A percentile compares a stretch with the other conserved stretches of the same genome.
Evolutionary conservation across 2,797 vertebrate genomes (phyloP).

Genomic region (Arrhamphus sclerolepis): DNA sequence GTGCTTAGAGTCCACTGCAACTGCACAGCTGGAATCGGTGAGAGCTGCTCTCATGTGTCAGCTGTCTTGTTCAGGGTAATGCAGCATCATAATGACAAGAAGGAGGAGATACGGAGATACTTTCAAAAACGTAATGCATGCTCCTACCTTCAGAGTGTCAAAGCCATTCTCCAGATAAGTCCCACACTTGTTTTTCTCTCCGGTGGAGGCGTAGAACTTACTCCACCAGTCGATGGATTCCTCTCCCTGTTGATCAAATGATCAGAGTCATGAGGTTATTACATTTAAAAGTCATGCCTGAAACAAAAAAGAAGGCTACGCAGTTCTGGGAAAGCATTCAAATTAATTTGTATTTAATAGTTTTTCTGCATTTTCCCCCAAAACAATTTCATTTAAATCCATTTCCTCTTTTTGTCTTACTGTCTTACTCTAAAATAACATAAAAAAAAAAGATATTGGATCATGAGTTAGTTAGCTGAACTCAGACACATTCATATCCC

Average conservation of each 20-base stretch:
- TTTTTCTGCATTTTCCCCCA: too few relatives aligned
- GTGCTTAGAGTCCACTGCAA: too few relatives aligned
- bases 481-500: constrained; percentile 12
- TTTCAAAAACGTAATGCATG: too few relatives aligned
- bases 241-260: constrained; percentile 84
- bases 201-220: constrained; percentile 92
- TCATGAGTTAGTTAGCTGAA: not conserved
- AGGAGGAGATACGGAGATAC: too few relatives aligned
- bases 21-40: too few relatives aligned
- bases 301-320: not conserved
- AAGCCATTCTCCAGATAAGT: constrained; percentile 90
- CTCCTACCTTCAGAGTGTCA: constrained; percentile 88
- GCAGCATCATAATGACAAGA: too few relatives aligned
- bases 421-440: too few relatives aligned
- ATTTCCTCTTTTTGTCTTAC: too few relatives aligned
- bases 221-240: constrained; percentile 99
- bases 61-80: too few relatives aligned
- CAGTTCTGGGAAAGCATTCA: not conserved
- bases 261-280: constrained; percentile 32
- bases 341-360: not conserved
- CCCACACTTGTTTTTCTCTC: constrained; percentile 90
- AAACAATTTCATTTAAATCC: not conserved
- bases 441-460: not conserved
- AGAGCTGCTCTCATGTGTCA: too few relatives aligned
- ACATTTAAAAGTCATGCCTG: not conserved